These are phyloP conservation scores for Tragelaphus imberbis DNA, from an alignment of 2,113 vertebrate genomes.

Conservation along the genomic window DNA sequence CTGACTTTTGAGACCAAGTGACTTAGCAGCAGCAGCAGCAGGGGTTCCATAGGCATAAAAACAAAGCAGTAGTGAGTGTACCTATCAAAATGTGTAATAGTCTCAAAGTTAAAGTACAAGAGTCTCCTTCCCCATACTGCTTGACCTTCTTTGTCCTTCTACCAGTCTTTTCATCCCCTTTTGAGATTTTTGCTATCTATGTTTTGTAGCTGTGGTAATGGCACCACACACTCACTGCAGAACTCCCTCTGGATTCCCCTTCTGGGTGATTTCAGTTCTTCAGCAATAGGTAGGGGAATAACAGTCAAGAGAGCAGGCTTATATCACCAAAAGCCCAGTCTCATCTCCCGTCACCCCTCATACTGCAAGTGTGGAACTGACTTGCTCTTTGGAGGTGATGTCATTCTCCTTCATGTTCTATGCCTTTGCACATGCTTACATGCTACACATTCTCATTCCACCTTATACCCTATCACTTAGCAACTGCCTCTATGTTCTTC, in stretches of 20 bases:
- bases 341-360: neutral
- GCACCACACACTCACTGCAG: no score
- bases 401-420: rapidly evolving
- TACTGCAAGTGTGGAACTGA: neutral
- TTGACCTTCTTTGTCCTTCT: neutral
- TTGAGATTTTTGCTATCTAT: neutral
- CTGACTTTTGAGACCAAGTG: neutral
- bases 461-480: neutral
- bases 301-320: neutral
- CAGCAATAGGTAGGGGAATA: neutral
- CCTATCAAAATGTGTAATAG: neutral
- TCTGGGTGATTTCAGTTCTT: neutral
- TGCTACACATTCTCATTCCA: neutral
- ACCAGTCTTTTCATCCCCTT: neutral
- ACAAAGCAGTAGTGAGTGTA: neutral
- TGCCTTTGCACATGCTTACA: neutral
- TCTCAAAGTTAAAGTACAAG: neutral
- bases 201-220: neutral
- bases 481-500: neutral
- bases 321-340: rapidly evolving
- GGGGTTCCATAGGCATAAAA: neutral
- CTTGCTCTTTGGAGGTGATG: neutral
- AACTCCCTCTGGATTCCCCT: neutral
- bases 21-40: no score
- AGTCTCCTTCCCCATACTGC: neutral